Conservation (phyloP, 2,888 invertebrate genomes). For the Drosophila kanekoi region DNA sequence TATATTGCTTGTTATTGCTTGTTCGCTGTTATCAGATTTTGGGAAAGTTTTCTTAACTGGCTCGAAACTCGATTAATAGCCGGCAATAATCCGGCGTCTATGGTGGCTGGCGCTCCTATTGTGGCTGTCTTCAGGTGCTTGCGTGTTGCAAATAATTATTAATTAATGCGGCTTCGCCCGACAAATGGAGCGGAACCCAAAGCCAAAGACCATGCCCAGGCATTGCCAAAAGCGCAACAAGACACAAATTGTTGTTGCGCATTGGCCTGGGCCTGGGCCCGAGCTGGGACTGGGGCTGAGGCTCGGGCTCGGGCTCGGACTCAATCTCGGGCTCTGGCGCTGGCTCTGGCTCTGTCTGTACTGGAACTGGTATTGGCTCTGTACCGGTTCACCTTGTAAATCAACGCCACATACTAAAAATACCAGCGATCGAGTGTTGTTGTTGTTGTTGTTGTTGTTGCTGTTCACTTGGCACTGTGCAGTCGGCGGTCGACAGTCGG, state of each 20-base stretch:
- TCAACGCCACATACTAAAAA: slow-evolving; percentile 76
- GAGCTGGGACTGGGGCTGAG: slow-evolving; percentile 13
- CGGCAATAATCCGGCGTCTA: slow-evolving; percentile 4
- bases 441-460: slow-evolving; percentile 45
- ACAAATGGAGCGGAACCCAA: slow-evolving; percentile 35
- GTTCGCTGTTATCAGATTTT: slow-evolving; percentile 23
- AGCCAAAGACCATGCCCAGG: slow-evolving; percentile 13
- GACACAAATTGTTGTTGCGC: slow-evolving; percentile 15
- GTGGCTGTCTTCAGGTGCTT: slow-evolving; percentile 1
- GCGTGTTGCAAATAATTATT: slow-evolving; percentile 28
- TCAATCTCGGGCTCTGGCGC: slow-evolving; percentile 1
- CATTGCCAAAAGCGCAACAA: slow-evolving; percentile 29
- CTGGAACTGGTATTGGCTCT: slow-evolving; percentile 72
- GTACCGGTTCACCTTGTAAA: slow-evolving; percentile 78
- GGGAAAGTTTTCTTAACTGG: slow-evolving; percentile 36
- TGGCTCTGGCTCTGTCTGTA: slow-evolving; percentile 21
- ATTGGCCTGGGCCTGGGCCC: background rate
- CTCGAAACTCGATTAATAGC: slow-evolving; percentile 18
- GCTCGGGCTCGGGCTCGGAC: slow-evolving; percentile 10
- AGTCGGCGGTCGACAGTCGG: slow-evolving; percentile 43
- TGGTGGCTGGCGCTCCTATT: background rate
- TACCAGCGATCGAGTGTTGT: slow-evolving; percentile 64
- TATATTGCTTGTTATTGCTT: slow-evolving; percentile 18
- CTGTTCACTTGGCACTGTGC: slow-evolving; percentile 36
- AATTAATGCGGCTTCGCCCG: slow-evolving; percentile 24